Conservation (phyloP, 2,888 invertebrate species). For the Seira sanloemensis region DNA sequence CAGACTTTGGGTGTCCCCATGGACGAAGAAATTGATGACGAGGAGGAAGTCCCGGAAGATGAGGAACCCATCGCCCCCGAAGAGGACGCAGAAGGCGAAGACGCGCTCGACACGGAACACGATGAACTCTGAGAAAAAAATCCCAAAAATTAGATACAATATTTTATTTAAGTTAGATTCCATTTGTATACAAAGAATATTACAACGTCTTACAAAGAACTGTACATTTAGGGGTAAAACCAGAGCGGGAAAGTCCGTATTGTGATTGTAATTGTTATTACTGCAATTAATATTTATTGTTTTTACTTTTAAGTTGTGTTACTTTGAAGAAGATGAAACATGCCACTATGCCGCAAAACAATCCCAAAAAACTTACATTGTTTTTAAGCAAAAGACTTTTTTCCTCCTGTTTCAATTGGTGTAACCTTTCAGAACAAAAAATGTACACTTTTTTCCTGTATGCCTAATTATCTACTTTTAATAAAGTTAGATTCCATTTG, state of each 20-base stretch:
- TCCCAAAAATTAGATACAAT: slow-evolving; percentile 20
- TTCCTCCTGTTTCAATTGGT: not conserved
- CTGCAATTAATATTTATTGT: slow-evolving; percentile 20
- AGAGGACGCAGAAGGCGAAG: slow-evolving; percentile 64
- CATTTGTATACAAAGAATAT: slow-evolving; percentile 17
- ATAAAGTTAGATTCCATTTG: slow-evolving; percentile 24
- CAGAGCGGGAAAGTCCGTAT: slow-evolving; percentile 8
- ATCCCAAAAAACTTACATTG: too few relatives aligned
- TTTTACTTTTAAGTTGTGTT: not conserved
- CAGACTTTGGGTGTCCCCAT: slow-evolving; percentile 85
- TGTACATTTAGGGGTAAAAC: not conserved
- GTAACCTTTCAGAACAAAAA: not conserved
- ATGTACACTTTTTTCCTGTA: too few relatives aligned
- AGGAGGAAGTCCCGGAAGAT: slow-evolving; percentile 61
- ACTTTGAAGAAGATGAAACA: too few relatives aligned
- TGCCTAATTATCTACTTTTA: too few relatives aligned
- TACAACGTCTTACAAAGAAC: slow-evolving; percentile 11
- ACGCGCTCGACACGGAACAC: slow-evolving; percentile 60
- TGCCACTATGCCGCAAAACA: too few relatives aligned
- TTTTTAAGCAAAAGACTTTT: not conserved
- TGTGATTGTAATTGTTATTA: slow-evolving; percentile 19
- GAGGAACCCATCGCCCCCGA: slow-evolving; percentile 60
- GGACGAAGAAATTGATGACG: slow-evolving; percentile 79
- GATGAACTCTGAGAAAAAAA: slow-evolving; percentile 68
- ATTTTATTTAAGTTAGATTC: slow-evolving; percentile 11